These are phyloP conservation scores for Mus pahari DNA, from an alignment of 2,113 vertebrate genomes.

Conservation along the genomic window DNA sequence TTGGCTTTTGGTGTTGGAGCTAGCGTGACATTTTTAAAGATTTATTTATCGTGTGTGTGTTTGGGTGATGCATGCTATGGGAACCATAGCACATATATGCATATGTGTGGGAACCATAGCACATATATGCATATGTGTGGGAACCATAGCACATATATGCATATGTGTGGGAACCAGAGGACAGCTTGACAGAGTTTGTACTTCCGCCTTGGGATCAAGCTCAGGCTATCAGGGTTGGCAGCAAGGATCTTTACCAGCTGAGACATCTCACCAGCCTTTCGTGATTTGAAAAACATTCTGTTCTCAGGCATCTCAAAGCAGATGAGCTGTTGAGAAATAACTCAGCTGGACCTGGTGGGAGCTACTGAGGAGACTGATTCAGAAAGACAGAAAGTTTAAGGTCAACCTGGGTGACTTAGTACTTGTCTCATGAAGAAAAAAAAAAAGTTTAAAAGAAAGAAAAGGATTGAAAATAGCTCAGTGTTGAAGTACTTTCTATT, in stretches of 20 bases:
- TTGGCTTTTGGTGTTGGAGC: neutral
- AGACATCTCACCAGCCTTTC: neutral
- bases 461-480: neutral
- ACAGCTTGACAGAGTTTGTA: neutral
- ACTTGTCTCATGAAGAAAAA: neutral
- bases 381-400: neutral
- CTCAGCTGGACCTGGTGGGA: neutral
- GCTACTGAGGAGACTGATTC: neutral
- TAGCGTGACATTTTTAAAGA: neutral
- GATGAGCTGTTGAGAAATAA: neutral
- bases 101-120: too few relatives aligned
- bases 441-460: neutral
- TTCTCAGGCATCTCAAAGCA: neutral
- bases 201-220: neutral
- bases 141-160: too few relatives aligned
- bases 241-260: neutral
- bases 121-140: too few relatives aligned
- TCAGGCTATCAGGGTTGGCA: neutral
- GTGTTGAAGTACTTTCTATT: neutral
- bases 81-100: too few relatives aligned
- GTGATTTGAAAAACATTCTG: neutral
- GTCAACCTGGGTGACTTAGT: neutral
- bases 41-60: neutral
- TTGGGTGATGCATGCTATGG: neutral
- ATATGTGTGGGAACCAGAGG: neutral